Evolutionary conservation across 2,113 vertebrate genomes (phyloP).

Genomic region (Syngnathoides biaculeatus): DNA sequence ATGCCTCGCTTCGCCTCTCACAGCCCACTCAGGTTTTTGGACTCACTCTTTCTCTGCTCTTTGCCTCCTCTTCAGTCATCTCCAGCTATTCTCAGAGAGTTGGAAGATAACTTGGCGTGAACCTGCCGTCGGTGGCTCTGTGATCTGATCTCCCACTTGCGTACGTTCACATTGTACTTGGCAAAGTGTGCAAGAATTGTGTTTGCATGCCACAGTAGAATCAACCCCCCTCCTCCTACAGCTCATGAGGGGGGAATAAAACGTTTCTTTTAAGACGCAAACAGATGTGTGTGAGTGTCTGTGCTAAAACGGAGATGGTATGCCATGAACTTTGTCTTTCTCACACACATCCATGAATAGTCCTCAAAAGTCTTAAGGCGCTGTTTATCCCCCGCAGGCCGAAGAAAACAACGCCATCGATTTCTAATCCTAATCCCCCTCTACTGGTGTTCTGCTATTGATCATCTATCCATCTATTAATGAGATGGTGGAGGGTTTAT

Average conservation of each 20-base stretch:
- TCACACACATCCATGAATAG: constrained; percentile 29
- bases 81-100: constrained; percentile 44
- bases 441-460: constrained; percentile 63
- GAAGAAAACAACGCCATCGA: constrained; percentile 72
- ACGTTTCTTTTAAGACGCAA: constrained; percentile 39
- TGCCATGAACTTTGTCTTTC: constrained; percentile 27
- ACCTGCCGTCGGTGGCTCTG: constrained; percentile 20
- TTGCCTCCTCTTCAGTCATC: constrained; percentile 38
- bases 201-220: neutral
- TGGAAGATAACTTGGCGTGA: constrained; percentile 31
- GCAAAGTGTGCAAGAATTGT: neutral
- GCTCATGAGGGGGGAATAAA: constrained; percentile 16
- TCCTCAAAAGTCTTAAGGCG: constrained; percentile 56
- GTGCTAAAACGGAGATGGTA: constrained; percentile 27
- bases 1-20: constrained; percentile 59
- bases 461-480: constrained; percentile 65
- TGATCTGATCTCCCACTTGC: constrained; percentile 28
- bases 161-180: neutral
- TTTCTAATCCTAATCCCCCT: constrained; percentile 74
- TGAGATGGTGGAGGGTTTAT: constrained; percentile 61
- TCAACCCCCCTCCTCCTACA: constrained; percentile 12
- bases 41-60: constrained; percentile 46
- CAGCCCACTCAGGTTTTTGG: constrained; percentile 59
- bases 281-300: constrained; percentile 45
- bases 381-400: constrained; percentile 60